Percentiles rank a stretch among this genome's conserved stretches.
Evolutionary conservation across 2,797 vertebrate species (phyloP).

Genomic region (Diglossa cyanea): DNA sequence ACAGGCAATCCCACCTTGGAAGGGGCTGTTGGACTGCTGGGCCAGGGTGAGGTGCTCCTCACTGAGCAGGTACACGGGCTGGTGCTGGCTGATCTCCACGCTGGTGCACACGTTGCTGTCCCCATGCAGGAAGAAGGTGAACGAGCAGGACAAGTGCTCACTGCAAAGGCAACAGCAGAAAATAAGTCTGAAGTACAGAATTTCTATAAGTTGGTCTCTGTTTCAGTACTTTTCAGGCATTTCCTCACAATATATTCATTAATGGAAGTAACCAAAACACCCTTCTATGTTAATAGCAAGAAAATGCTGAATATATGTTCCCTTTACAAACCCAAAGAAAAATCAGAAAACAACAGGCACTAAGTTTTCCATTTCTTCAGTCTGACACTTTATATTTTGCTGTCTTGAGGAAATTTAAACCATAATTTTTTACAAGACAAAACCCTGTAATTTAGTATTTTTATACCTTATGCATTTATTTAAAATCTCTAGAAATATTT

Average conservation of each 20-base stretch:
- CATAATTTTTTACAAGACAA: not conserved
- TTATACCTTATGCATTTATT: not conserved
- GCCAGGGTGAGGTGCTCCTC: slow-evolving; percentile 94
- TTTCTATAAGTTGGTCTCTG: not conserved
- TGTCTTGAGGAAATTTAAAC: not conserved
- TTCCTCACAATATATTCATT: not conserved
- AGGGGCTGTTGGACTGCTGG: slow-evolving; percentile 93
- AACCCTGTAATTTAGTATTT: not conserved
- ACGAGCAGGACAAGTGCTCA: slow-evolving; percentile 96
- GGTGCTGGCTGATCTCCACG: slow-evolving; percentile 99
- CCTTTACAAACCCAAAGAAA: not conserved
- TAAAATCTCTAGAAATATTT: not conserved
- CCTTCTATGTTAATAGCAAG: not conserved
- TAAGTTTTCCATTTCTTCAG: not conserved
- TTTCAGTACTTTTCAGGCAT: not conserved
- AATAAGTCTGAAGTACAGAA: not conserved
- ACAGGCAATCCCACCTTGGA: slow-evolving; percentile 84
- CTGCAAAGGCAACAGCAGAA: slow-evolving; percentile 66
- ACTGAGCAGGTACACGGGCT: slow-evolving; percentile 93
- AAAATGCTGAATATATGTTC: not conserved
- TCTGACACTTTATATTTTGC: not conserved
- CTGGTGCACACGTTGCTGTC: slow-evolving; percentile 99
- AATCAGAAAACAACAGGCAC: not conserved
- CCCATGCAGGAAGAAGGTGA: slow-evolving; percentile 97
- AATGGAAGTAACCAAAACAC: not conserved